Percentiles rank a stretch among this genome's conserved stretches.
phyloP scores from a whole-genome alignment of 2,888 invertebrate genomes.

The Eilema sororculum region DNA sequence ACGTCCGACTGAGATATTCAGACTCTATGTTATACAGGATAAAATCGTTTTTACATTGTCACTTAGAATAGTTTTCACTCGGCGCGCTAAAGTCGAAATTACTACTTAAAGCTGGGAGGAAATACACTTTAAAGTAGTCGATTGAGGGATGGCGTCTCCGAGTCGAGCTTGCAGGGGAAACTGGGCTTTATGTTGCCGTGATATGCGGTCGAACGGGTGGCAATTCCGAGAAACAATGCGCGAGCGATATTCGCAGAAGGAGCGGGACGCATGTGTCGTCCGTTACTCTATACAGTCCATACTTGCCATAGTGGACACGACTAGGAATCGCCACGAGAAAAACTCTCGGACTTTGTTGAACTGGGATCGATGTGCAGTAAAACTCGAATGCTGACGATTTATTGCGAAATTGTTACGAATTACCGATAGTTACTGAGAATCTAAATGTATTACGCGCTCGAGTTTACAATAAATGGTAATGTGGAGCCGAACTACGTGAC shows the following conservation, averaged over 20 bases:
- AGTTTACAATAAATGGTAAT: slow-evolving; percentile 39
- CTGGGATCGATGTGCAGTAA: slow-evolving; percentile 73
- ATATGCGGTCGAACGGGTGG: slow-evolving; percentile 76
- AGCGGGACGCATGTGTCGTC: slow-evolving; percentile 73
- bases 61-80: slow-evolving; percentile 45
- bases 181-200: slow-evolving; percentile 66
- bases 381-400: slow-evolving; percentile 70
- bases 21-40: slow-evolving; percentile 68
- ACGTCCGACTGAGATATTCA: slow-evolving; percentile 60
- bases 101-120: slow-evolving; percentile 66
- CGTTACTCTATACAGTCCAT: slow-evolving; percentile 76
- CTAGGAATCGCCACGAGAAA: slow-evolving; percentile 82
- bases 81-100: slow-evolving; percentile 69
- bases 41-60: slow-evolving; percentile 71
- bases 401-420: slow-evolving; percentile 79
- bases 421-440: slow-evolving; percentile 71
- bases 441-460: slow-evolving; percentile 42
- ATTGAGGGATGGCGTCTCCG: slow-evolving; percentile 74
- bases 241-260: slow-evolving; percentile 79
- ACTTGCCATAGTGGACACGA: slow-evolving; percentile 70
- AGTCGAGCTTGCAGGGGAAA: slow-evolving; percentile 64
- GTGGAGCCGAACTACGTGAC: slow-evolving; percentile 13
- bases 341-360: slow-evolving; percentile 80
- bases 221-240: slow-evolving; percentile 83
- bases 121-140: slow-evolving; percentile 65